Percentiles rank a stretch among this genome's conserved stretches.
phyloP scores from a whole-genome alignment of 2,797 vertebrate genomes.

The Pachyuromys duprasi region DNA sequence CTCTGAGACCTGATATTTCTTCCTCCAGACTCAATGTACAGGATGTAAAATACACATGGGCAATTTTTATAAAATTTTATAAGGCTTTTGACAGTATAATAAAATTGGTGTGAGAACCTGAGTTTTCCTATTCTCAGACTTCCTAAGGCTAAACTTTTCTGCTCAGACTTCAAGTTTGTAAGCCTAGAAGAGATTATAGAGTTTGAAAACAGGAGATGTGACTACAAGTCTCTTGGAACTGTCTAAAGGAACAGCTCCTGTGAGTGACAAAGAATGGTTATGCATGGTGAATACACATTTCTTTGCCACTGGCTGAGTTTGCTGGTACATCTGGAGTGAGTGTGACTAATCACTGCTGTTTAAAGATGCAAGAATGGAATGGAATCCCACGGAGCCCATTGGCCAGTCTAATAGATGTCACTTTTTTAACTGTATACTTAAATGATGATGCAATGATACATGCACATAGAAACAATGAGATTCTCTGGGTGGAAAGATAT shows the following conservation, averaged over 20 bases:
- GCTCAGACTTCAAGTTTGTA: constrained; percentile 72
- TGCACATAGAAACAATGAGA: constrained; percentile 84
- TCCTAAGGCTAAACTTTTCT: constrained; percentile 74
- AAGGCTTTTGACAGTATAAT: constrained; percentile 81
- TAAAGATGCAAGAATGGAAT: constrained; percentile 78
- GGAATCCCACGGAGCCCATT: constrained; percentile 77
- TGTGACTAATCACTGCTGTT: constrained; percentile 79
- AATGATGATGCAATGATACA: constrained; percentile 85
- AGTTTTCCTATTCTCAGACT: constrained; percentile 75
- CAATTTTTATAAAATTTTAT: constrained; percentile 76
- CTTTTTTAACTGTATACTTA: constrained; percentile 85
- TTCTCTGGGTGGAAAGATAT: constrained; percentile 83
- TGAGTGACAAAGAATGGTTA: constrained; percentile 27
- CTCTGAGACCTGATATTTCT: neutral
- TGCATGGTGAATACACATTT: constrained; percentile 20
- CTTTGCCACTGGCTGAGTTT: constrained; percentile 54
- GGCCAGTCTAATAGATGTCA: constrained; percentile 84
- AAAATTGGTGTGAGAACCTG: constrained; percentile 71
- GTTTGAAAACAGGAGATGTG: constrained; percentile 68
- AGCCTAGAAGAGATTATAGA: constrained; percentile 46
- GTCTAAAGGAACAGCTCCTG: constrained; percentile 73
- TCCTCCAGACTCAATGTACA: constrained; percentile 52
- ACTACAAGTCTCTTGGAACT: constrained; percentile 84
- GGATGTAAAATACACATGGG: constrained; percentile 67
- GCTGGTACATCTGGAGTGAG: constrained; percentile 76